Evolutionary conservation across 2,888 invertebrate genomes (phyloP).

Genomic region (Aphidoletes aphidimyza): DNA sequence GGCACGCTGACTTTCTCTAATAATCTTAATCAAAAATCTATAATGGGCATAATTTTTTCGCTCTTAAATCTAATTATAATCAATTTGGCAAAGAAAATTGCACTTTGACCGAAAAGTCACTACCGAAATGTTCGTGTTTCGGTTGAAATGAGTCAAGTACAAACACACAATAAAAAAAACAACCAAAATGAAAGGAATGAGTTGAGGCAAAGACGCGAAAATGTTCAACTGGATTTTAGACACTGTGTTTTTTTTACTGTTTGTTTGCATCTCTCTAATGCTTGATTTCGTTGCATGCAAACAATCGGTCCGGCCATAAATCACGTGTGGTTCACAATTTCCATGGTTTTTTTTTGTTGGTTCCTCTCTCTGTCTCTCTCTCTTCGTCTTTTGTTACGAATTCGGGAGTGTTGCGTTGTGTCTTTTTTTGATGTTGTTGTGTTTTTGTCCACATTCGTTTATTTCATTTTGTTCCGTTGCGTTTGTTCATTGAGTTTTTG

Average conservation of each 20-base stretch:
- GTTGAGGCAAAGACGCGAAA: background rate
- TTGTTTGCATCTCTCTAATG: too few relatives aligned
- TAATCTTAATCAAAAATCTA: conserved; percentile 49
- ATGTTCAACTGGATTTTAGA: conserved; percentile 18
- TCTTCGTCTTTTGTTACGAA: background rate
- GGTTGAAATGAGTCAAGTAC: too few relatives aligned
- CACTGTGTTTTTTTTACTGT: background rate
- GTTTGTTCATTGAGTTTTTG: background rate
- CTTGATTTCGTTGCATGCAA: conserved; percentile 12
- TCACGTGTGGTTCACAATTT: background rate
- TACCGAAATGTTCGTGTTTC: background rate
- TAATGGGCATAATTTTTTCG: background rate
- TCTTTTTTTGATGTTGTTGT: background rate
- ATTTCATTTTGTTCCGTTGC: background rate
- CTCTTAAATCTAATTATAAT: conserved; percentile 28
- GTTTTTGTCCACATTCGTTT: too few relatives aligned
- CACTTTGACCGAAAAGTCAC: background rate
- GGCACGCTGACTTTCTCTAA: conserved; percentile 7
- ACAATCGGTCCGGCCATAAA: conserved; percentile 37
- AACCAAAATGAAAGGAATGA: background rate
- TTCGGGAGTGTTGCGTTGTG: background rate
- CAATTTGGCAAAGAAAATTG: conserved; percentile 31
- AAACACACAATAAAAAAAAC: background rate
- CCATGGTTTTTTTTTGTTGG: background rate
- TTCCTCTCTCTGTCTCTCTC: background rate